These are phyloP conservation scores for Drosophila aff. DNA, from an alignment of 1,140 invertebrate species.

Conservation along the genomic window DNA sequence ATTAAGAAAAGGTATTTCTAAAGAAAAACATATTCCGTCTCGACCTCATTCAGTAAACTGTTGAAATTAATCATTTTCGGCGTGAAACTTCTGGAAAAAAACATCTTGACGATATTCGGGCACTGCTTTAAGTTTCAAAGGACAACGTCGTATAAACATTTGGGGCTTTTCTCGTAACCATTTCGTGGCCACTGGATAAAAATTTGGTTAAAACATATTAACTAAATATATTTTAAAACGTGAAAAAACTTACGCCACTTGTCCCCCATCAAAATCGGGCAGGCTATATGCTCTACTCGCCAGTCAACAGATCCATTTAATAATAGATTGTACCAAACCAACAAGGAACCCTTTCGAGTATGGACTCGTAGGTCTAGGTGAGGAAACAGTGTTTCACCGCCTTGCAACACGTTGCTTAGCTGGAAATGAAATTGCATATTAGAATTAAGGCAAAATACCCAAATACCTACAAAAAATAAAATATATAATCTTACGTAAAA, in stretches of 20 bases:
- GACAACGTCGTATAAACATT: constrained; percentile 31
- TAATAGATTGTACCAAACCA: constrained; percentile 24
- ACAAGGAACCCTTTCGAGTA: constrained; percentile 16
- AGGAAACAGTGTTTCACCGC: constrained; percentile 32
- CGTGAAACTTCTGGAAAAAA: not conserved
- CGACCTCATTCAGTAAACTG: not conserved
- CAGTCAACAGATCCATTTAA: constrained; percentile 13
- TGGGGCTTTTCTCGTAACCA: constrained; percentile 24
- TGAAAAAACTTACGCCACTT: constrained; percentile 30
- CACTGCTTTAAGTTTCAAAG: not conserved
- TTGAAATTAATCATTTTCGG: not conserved
- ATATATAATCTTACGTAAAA: constrained; percentile 16
- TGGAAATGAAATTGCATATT: not conserved
- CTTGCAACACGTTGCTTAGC: constrained; percentile 26
- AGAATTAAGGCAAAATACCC: not conserved
- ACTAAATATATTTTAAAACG: not conserved
- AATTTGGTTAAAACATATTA: not conserved
- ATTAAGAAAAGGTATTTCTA: not conserved
- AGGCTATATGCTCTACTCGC: constrained; percentile 17
- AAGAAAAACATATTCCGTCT: not conserved
- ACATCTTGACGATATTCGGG: not conserved
- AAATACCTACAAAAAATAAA: too few relatives aligned
- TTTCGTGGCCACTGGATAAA: constrained; percentile 30
- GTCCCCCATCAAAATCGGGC: constrained; percentile 28
- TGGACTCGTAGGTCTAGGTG: constrained; percentile 9